Base-by-base conservation (phyloP, 2,113 vertebrate genomes). In the Phoxinus phoxinus region DNA sequence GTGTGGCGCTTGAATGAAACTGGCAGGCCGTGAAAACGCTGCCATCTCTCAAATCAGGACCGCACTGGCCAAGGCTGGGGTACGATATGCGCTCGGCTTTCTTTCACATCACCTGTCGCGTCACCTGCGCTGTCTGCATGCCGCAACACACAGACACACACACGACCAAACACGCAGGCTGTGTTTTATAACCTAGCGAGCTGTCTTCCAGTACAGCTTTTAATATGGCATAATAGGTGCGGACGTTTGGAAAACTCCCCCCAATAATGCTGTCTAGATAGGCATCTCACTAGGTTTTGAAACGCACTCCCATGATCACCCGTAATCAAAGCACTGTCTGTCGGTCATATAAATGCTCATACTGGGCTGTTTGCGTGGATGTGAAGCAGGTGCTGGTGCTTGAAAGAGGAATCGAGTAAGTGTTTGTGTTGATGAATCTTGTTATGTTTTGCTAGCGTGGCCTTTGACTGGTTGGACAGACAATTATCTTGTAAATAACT, bases 21-120 rank as follows among this genome's bases (percentile, higher is more conserved):
- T 35, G 82, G 59, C 84, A 88, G 87, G 83, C 87, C 72, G 65
- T 85, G 73, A 58, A 86, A 56, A 41, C 56, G 3, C 25, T 73
- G 67, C 21, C 79, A 58, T 83, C 83, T 75, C 58, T 65, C 37
- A 37, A 8, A 46, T 41, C 79, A 69, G 48, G 21, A 65, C 77
- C 21, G 59, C 44, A 59, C 78, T 48, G 72, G n/a, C 46, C 32
- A 58, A 25, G 83, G 78, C 59, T 90, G 83, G 78, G 87, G 89
- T 90, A 89, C 69, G 88, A 32, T 51, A 32, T 19, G n/a, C 32
- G 13, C 19, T 27, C n/a, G 17, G 30, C 75, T 51, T 53, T 23
- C 6, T 65, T 80, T 59, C 48, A 46, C 75, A 27, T 51, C 25
- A 37, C n/a, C 72, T 74, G 72, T 32, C 27, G 63, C 63, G 27